phyloP scores from a whole-genome alignment of 2,113 vertebrate species.

The Erinaceus europaeus region DNA sequence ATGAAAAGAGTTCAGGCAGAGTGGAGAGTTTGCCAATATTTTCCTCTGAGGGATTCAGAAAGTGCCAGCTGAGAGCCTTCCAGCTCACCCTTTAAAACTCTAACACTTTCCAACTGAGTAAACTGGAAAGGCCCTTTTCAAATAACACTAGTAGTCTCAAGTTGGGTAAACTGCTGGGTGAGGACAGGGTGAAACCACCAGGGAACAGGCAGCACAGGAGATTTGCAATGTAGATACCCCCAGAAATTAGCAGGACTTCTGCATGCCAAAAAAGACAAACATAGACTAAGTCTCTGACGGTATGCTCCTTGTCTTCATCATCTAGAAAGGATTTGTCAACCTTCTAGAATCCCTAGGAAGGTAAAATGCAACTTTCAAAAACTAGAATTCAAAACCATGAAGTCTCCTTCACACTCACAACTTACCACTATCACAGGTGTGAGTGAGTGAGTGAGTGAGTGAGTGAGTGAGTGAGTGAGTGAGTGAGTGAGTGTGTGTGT shows the following conservation, averaged over 20 bases:
- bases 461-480: too few relatives aligned
- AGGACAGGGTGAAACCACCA: background rate
- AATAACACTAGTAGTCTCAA: slow-evolving; percentile 2
- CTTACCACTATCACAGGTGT: too few relatives aligned
- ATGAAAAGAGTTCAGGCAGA: slow-evolving; percentile 64
- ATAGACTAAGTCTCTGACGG: background rate
- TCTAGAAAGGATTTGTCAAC: background rate
- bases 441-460: too few relatives aligned
- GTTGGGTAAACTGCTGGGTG: background rate
- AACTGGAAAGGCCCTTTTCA: slow-evolving; percentile 52
- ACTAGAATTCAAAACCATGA: background rate
- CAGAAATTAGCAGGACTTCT: background rate
- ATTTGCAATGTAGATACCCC: background rate
- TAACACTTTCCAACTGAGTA: slow-evolving; percentile 55
- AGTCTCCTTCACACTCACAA: background rate
- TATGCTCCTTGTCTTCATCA: too few relatives aligned
- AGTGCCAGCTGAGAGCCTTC: slow-evolving; percentile 77
- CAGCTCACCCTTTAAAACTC: slow-evolving; percentile 69
- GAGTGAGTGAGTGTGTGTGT: too few relatives aligned
- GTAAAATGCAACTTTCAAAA: background rate
- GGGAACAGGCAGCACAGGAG: background rate
- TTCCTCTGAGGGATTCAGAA: slow-evolving; percentile 65
- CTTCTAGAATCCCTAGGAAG: background rate
- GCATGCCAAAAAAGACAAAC: background rate
- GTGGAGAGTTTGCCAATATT: slow-evolving; percentile 66